Percentiles rank a stretch among this genome's conserved stretches.
Evolutionary conservation across 1,140 invertebrate species (phyloP).

Genomic region (Penaeus indicus): DNA sequence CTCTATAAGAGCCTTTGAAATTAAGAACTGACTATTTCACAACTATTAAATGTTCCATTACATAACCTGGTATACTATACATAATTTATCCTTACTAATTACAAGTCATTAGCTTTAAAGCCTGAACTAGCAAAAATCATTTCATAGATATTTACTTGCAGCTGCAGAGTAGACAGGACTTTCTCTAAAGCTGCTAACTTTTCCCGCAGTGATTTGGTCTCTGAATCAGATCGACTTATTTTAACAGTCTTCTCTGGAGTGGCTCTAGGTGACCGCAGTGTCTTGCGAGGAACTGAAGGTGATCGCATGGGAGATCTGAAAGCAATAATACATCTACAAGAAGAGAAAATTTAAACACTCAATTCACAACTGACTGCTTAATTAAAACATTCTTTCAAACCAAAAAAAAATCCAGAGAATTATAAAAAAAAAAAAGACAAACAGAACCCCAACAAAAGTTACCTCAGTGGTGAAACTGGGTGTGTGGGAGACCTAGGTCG

Average conservation of each 20-base stretch:
- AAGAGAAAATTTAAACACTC: background rate
- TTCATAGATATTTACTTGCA: conserved; percentile 34
- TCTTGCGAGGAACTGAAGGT: conserved; percentile 44
- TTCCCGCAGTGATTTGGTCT: conserved; percentile 50
- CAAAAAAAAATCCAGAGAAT: too few species aligned
- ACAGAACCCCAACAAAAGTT: background rate
- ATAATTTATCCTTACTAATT: too few species aligned
- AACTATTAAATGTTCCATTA: too few species aligned
- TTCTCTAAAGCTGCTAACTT: conserved; percentile 44
- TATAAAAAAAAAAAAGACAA: background rate
- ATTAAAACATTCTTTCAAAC: too few species aligned
- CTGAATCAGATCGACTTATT: conserved; percentile 53
- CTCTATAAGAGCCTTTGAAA: too few species aligned
- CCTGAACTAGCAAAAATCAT: too few species aligned
- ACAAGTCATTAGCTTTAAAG: too few species aligned
- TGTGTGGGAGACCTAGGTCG: conserved; percentile 46
- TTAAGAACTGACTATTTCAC: too few species aligned
- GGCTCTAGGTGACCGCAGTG: conserved; percentile 39
- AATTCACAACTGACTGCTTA: too few species aligned
- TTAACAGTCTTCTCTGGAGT: conserved; percentile 53
- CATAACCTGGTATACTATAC: too few species aligned
- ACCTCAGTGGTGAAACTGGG: conserved; percentile 47
- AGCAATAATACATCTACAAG: background rate
- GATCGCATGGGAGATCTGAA: conserved; percentile 56
- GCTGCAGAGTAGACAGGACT: conserved; percentile 48